phyloP scores from a whole-genome alignment of 1,140 invertebrate species.

The Dinothrombium tinctorium region DNA sequence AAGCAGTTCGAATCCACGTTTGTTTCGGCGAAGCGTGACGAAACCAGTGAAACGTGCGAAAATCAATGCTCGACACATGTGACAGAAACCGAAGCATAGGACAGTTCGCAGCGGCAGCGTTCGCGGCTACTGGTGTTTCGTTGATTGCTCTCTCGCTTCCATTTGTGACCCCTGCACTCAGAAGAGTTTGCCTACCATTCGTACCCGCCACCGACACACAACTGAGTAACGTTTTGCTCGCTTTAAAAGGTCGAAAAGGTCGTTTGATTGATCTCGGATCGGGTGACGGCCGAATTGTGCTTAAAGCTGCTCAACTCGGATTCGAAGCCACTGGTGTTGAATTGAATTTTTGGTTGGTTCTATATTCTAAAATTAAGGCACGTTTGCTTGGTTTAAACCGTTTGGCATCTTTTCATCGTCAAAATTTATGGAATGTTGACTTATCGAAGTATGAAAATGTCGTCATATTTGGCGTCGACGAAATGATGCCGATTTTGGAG shows the following conservation, averaged over 20 bases:
- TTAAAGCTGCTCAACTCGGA: constrained; percentile 44
- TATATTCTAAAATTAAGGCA: constrained; percentile 7
- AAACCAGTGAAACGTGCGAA: too few relatives aligned
- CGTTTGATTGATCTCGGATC: constrained; percentile 59
- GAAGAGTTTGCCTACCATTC: constrained; percentile 43
- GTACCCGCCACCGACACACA: constrained; percentile 62
- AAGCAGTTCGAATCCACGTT: too few relatives aligned
- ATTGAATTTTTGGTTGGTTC: constrained; percentile 40
- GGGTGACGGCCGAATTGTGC: constrained; percentile 66
- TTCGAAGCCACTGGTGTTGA: constrained; percentile 55
- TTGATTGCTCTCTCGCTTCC: constrained; percentile 37
- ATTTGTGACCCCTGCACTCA: constrained; percentile 55
- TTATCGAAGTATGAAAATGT: too few relatives aligned
- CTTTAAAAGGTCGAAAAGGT: constrained; percentile 23
- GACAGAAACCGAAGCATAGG: too few relatives aligned
- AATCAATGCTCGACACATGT: too few relatives aligned
- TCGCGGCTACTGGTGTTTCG: constrained; percentile 37
- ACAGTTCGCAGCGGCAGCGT: background rate
- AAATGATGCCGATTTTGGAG: too few relatives aligned
- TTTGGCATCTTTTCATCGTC: too few relatives aligned
- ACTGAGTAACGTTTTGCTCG: constrained; percentile 46
- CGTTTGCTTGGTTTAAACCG: background rate
- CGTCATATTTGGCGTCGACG: too few relatives aligned
- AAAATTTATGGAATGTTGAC: too few relatives aligned
- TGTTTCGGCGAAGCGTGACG: too few relatives aligned